Conservation (phyloP, 2,888 invertebrate genomes). For the Balanococcus diminutus region DNA sequence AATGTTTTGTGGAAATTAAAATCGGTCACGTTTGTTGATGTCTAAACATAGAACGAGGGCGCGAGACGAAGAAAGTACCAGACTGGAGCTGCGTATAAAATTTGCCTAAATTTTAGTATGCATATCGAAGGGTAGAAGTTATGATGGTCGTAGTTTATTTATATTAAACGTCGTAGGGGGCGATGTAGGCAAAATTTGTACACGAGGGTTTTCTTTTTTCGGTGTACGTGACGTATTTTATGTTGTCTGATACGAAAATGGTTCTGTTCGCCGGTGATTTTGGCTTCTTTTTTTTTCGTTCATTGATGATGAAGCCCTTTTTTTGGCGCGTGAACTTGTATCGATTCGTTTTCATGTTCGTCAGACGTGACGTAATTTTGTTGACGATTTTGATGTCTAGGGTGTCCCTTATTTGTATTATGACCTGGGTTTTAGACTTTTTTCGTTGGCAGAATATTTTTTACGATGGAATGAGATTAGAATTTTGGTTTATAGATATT, state of each 20-base stretch:
- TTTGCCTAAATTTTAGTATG: slow-evolving; percentile 6
- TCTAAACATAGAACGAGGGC: too few species aligned
- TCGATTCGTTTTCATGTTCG: too few species aligned
- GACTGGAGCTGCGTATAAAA: not conserved
- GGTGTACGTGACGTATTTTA: not conserved
- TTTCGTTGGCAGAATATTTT: too few species aligned
- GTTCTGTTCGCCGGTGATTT: not conserved
- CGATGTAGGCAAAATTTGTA: not conserved
- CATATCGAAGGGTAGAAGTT: not conserved
- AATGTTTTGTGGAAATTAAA: not conserved
- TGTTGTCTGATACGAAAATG: not conserved
- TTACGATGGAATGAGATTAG: too few species aligned
- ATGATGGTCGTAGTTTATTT: not conserved
- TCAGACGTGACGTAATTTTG: too few species aligned
- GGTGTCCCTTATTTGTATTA: too few species aligned
- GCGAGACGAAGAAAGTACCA: not conserved
- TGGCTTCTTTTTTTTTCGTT: not conserved
- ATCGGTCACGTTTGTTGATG: not conserved
- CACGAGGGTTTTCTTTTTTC: not conserved
- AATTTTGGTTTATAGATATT: too few species aligned
- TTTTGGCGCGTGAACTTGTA: not conserved
- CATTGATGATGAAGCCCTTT: not conserved
- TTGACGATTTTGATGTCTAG: too few species aligned
- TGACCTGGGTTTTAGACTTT: too few species aligned
- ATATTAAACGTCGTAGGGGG: not conserved